These are phyloP conservation scores for Stenotaenia linearis DNA, from an alignment of 2,888 invertebrate genomes.

Conservation along the genomic window DNA sequence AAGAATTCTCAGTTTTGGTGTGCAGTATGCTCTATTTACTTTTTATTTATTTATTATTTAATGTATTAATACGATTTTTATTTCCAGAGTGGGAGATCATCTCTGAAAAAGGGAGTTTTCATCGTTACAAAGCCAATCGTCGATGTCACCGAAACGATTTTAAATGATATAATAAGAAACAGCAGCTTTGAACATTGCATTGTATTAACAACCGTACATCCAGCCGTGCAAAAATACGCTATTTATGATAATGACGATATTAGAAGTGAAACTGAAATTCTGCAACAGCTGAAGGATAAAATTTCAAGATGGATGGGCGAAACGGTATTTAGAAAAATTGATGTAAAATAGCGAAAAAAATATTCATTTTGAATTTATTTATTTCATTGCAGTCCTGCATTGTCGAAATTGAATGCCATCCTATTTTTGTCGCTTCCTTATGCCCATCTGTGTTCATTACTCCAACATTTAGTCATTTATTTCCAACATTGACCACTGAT, in stretches of 20 bases:
- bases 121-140: slow-evolving; percentile 57
- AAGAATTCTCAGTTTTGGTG: slow-evolving; percentile 61
- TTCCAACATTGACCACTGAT: slow-evolving; percentile 47
- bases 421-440: slow-evolving; percentile 57
- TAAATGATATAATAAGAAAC: slow-evolving; percentile 57
- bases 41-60: not conserved
- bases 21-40: slow-evolving; percentile 33
- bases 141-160: slow-evolving; percentile 54
- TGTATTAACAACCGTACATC: slow-evolving; percentile 56
- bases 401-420: slow-evolving; percentile 58
- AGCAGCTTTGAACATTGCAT: slow-evolving; percentile 59
- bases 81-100: not conserved
- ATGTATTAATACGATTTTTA: not conserved
- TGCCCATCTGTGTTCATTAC: slow-evolving; percentile 58
- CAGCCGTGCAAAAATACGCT: slow-evolving; percentile 54
- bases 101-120: slow-evolving; percentile 52
- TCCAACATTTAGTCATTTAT: slow-evolving; percentile 57
- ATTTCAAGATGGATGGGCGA: slow-evolving; percentile 57
- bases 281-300: slow-evolving; percentile 48
- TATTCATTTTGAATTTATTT: not conserved
- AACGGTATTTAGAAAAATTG: slow-evolving; percentile 49
- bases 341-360: no score
- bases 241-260: slow-evolving; percentile 42
- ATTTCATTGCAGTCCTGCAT: slow-evolving; percentile 54
- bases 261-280: slow-evolving; percentile 47